A percentile compares a stretch with the other conserved stretches of the same genome.
phyloP scores from a whole-genome alignment of 2,888 invertebrate genomes.

The Hirtodrosophila histrioides region DNA sequence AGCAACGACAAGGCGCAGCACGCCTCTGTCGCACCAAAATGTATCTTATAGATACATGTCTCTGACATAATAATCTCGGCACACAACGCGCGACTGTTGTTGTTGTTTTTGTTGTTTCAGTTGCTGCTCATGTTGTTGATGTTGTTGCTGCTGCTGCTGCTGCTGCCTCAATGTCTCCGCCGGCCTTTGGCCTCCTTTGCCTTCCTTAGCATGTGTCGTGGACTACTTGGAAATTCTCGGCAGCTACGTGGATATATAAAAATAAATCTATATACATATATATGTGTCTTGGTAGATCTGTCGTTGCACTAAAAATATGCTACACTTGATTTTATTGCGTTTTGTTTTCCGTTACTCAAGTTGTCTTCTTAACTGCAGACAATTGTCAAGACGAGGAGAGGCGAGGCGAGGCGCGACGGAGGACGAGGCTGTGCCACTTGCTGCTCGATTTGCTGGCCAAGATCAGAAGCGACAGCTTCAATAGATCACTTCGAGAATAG shows the following conservation, averaged over 20 bases:
- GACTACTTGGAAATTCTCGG: conserved; percentile 32
- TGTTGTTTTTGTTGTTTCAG: conserved; percentile 19
- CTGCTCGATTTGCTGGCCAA: conserved; percentile 33
- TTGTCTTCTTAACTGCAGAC: conserved; percentile 10
- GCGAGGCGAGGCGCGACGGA: background rate
- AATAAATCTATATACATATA: background rate
- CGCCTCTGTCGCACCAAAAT: conserved; percentile 53
- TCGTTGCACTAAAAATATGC: conserved; percentile 43
- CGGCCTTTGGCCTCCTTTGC: conserved; percentile 35
- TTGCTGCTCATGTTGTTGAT: background rate
- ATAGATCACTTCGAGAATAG: background rate
- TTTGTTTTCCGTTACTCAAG: conserved; percentile 10
- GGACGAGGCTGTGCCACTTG: conserved; percentile 8
- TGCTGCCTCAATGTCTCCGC: conserved; percentile 58
- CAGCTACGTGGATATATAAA: conserved; percentile 1
- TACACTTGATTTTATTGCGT: conserved; percentile 53
- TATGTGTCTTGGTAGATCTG: conserved; percentile 18
- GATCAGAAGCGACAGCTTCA: conserved; percentile 20
- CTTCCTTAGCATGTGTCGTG: conserved; percentile 33
- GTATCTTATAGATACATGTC: conserved; percentile 68
- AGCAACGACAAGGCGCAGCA: conserved; percentile 35
- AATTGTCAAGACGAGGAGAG: background rate
- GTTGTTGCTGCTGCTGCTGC: background rate
- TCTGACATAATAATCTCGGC: conserved; percentile 69
- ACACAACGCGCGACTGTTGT: conserved; percentile 19